These are phyloP conservation scores for Chrysolina haemoptera DNA, from an alignment of 2,888 invertebrate species.

Conservation along the genomic window DNA sequence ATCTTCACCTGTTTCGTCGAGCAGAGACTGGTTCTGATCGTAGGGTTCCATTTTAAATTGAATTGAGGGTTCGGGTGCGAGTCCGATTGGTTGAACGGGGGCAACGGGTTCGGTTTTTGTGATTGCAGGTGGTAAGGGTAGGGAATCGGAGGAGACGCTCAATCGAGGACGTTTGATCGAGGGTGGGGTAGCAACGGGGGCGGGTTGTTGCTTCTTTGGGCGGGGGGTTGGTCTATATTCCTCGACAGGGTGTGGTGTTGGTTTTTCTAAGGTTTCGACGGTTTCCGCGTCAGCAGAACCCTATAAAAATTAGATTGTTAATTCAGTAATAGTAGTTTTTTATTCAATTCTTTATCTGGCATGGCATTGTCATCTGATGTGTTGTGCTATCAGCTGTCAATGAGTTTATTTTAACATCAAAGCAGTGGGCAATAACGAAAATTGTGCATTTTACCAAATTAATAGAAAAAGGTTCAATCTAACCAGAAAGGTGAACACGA, in stretches of 20 bases:
- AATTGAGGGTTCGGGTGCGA: conserved; percentile 51
- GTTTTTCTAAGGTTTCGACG: conserved; percentile 53
- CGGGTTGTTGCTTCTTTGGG: conserved; percentile 55
- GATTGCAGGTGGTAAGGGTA: conserved; percentile 34
- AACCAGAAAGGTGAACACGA: too few relatives aligned
- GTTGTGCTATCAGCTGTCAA: too few relatives aligned
- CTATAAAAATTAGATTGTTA: conserved; percentile 44
- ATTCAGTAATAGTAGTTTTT: not conserved
- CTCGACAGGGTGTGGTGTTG: conserved; percentile 51
- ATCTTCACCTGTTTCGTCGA: conserved; percentile 62
- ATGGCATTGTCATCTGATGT: conserved; percentile 38
- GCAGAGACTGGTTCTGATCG: conserved; percentile 60
- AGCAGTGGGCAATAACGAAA: too few relatives aligned
- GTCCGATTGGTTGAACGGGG: conserved; percentile 18
- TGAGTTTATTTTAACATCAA: too few relatives aligned
- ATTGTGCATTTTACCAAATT: too few relatives aligned
- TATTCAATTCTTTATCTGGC: conserved; percentile 3
- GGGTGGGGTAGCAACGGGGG: conserved; percentile 50
- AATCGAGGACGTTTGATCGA: conserved; percentile 58
- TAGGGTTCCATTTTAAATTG: conserved; percentile 68
- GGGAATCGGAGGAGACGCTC: conserved; percentile 49
- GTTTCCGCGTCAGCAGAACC: conserved; percentile 57
- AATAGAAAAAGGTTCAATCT: too few relatives aligned
- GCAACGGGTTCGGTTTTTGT: conserved; percentile 39
- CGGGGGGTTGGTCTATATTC: conserved; percentile 55